Percentiles rank a stretch among this genome's conserved stretches.
phyloP scores from a whole-genome alignment of 1,140 invertebrate species.

The Microplitis demolitor region DNA sequence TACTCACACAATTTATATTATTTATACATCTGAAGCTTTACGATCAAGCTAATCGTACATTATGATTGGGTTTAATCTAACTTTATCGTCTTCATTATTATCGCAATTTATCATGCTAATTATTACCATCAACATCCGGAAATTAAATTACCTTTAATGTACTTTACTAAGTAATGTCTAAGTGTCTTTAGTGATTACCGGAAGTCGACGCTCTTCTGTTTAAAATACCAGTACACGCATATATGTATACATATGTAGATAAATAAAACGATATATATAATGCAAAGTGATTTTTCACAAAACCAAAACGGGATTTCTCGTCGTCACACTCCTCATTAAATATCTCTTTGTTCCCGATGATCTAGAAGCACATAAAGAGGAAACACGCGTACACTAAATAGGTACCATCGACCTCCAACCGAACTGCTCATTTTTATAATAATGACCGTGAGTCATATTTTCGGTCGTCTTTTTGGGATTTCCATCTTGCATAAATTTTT shows the following conservation, averaged over 20 bases:
- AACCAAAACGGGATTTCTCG: not conserved
- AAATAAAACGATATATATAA: not conserved
- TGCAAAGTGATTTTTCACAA: slow-evolving; percentile 13
- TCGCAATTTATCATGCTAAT: not conserved
- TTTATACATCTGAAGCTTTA: not conserved
- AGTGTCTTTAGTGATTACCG: slow-evolving; percentile 26
- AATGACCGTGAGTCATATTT: not conserved
- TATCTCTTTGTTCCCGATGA: slow-evolving; percentile 6
- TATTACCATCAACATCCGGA: slow-evolving; percentile 7
- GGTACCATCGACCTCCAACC: not conserved
- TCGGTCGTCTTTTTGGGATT: not conserved
- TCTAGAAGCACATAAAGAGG: not conserved
- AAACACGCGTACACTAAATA: not conserved
- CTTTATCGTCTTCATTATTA: not conserved
- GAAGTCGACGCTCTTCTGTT: not conserved
- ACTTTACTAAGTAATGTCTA: not conserved
- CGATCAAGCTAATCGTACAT: not conserved
- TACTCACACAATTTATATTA: not conserved
- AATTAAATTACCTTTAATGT: not conserved
- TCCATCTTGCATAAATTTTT: not conserved
- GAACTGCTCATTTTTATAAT: too few relatives aligned
- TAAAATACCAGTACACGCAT: not conserved
- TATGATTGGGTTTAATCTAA: not conserved
- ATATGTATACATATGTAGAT: too few relatives aligned
- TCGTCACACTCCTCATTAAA: not conserved